These are phyloP conservation scores for Pachyuromys duprasi DNA, from an alignment of 2,797 vertebrate genomes.

Conservation along the genomic window DNA sequence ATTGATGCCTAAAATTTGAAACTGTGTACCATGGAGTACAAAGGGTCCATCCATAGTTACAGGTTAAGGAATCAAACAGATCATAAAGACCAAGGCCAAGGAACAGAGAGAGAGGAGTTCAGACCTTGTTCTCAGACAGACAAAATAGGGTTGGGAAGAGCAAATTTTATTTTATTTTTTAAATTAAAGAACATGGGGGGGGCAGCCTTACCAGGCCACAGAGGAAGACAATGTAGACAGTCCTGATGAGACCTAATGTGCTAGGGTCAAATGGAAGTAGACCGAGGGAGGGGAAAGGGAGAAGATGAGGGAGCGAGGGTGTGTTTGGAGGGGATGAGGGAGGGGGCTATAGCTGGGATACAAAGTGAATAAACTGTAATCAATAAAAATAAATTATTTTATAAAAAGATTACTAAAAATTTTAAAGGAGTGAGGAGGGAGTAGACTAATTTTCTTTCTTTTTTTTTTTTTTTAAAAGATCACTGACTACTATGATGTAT, in stretches of 20 bases:
- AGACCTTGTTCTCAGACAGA: neutral
- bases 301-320: no score
- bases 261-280: no score
- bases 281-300: no score
- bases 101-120: neutral
- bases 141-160: neutral
- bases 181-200: neutral
- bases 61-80: neutral
- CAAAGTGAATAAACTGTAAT: no score
- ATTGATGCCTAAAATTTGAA: conserved; percentile 27
- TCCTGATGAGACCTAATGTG: no score
- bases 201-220: no score
- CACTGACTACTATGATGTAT: neutral
- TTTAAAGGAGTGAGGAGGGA: neutral
- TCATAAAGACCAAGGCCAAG: neutral
- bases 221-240: no score
- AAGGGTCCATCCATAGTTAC: neutral
- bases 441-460: neutral
- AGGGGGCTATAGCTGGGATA: no score
- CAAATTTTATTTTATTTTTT: neutral
- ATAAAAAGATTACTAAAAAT: neutral
- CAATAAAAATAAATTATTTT: no score
- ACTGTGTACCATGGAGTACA: neutral
- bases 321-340: no score
- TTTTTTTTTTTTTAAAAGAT: neutral